A percentile compares a stretch with the other conserved stretches of the same genome.
Conservation (phyloP, 2,113 vertebrate genomes). For the Pandion haliaetus region DNA sequence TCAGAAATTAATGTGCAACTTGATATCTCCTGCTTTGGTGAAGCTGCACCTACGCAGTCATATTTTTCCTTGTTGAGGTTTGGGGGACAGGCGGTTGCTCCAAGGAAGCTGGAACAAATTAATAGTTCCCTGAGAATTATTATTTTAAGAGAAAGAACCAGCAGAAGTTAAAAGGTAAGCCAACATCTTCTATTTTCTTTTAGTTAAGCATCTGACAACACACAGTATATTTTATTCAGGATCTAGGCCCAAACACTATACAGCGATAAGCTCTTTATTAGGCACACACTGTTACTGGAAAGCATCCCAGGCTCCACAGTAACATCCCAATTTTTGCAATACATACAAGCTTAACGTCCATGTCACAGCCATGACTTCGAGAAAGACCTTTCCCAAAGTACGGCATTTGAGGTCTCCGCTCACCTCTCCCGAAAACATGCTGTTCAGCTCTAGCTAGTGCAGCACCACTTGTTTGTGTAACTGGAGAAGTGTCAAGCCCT, state of each 20-base stretch:
- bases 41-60: not conserved
- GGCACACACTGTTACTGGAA: not conserved
- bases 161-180: slow-evolving; percentile 25
- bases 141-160: slow-evolving; percentile 14
- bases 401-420: not conserved
- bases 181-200: slow-evolving; percentile 33
- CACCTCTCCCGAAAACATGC: slow-evolving; percentile 33
- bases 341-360: not conserved
- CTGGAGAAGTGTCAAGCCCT: slow-evolving; percentile 52
- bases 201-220: not conserved
- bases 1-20: not conserved
- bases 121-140: slow-evolving; percentile 17
- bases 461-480: slow-evolving; percentile 62
- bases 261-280: not conserved
- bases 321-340: not conserved
- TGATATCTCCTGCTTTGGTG: not conserved
- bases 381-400: not conserved
- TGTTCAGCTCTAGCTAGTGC: not conserved
- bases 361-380: not conserved
- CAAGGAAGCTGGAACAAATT: slow-evolving; percentile 51
- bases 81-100: not conserved
- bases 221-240: not conserved
- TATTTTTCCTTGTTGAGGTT: not conserved
- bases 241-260: not conserved
- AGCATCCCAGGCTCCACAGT: not conserved